Percentiles rank a stretch among this genome's conserved stretches.
Conservation (phyloP, 2,113 vertebrate genomes). For the Xenopus laevis region DNA sequence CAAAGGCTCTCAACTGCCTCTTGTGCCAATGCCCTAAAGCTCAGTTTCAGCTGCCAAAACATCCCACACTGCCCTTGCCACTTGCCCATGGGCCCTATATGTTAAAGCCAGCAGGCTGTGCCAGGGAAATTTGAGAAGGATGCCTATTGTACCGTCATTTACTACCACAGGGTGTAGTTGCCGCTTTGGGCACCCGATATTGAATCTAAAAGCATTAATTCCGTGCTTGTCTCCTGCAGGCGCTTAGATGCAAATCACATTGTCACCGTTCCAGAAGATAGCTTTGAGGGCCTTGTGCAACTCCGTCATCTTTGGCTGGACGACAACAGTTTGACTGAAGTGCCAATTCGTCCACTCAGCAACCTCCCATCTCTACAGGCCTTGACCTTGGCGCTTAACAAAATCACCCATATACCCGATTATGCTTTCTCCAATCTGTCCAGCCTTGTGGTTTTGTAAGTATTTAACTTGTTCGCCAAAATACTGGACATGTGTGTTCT, state of each 20-base stretch:
- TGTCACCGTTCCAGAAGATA: constrained; percentile 83
- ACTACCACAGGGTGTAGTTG: too few species aligned
- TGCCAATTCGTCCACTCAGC: constrained; percentile 80
- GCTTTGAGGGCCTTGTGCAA: constrained; percentile 89
- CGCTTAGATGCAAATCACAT: constrained; percentile 96
- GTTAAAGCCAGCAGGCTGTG: too few species aligned
- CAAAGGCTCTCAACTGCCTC: too few species aligned
- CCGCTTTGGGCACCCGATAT: too few species aligned
- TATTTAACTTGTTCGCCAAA: too few species aligned
- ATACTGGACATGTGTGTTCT: too few species aligned
- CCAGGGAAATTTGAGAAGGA: too few species aligned
- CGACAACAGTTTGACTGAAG: constrained; percentile 87
- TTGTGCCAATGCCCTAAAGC: too few species aligned
- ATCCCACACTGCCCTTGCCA: too few species aligned
- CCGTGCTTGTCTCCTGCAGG: constrained; percentile 58
- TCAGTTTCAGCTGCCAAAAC: too few species aligned
- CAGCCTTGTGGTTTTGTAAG: constrained; percentile 94
- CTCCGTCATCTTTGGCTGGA: constrained; percentile 94
- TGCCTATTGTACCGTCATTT: too few species aligned
- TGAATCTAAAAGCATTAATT: not conserved
- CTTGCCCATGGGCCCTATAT: too few species aligned
- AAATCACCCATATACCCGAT: constrained; percentile 84
- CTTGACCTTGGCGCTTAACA: constrained; percentile 88
- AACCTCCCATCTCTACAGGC: constrained; percentile 90
- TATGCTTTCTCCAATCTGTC: constrained; percentile 92